Evolutionary conservation across 2,888 invertebrate genomes (phyloP), one percentile per base, ranked within the genome.

Genomic region (Polietes domitor): DNA sequence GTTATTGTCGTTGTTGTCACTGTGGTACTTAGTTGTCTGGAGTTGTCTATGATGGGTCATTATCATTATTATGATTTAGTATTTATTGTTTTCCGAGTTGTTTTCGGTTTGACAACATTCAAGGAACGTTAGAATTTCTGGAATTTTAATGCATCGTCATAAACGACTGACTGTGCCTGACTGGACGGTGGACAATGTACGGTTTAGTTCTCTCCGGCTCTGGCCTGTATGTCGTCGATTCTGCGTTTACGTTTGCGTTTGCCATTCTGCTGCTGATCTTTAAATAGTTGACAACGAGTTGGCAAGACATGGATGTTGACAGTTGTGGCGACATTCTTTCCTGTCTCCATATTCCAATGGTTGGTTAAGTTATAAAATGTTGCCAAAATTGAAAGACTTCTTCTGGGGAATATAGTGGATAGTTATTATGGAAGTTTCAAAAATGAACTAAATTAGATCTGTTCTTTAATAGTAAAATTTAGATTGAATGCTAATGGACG

Each of bases 131-230:
- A 82, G 85, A 86, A 87, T 88, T 88, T 86, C 74, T 86, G 87
- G 88, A 87, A 89, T 89, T 90, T 90, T 89, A 89, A 90, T 90
- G 90, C 89, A 88, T 83, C 82, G 75, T 81, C 70, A 63, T 63
- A 63, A 63, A 32, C 9, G 63, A 63, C 28, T 55, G 19, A 19
- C 55, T 55, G n/a, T n/a, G n/a, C n/a, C n/a, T n/a, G n/a, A n/a
- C n/a, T n/a, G n/a, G n/a, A n/a, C n/a, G n/a, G n/a, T n/a, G n/a
- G n/a, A n/a, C n/a, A n/a, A n/a, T n/a, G n/a, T n/a, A n/a, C n/a
- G n/a, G n/a, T n/a, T n/a, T n/a, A n/a, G n/a, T n/a, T n/a, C n/a
- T n/a, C n/a, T n/a, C n/a, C n/a, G n/a, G 37, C 9, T 21, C 24
- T 17, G 17, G n/a, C 10, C 41, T 41, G n/a, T n/a, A 37, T 47